These are phyloP conservation scores for Pseudochaenichthys georgianus DNA, from an alignment of 2,797 vertebrate species.

Conservation along the genomic window DNA sequence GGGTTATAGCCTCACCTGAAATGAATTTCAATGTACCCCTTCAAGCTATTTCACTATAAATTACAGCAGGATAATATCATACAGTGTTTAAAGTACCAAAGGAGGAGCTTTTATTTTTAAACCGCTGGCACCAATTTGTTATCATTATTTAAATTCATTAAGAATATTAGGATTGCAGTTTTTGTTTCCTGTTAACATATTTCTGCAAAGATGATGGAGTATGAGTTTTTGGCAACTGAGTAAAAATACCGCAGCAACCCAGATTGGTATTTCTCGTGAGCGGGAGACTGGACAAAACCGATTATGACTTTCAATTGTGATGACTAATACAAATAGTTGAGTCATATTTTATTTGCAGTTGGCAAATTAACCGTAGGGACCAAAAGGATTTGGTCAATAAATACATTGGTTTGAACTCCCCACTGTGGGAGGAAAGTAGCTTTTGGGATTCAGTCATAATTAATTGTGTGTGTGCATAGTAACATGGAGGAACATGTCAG, in stretches of 20 bases:
- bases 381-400: background rate
- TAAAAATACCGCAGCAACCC: background rate
- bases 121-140: background rate
- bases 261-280: background rate
- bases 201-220: background rate
- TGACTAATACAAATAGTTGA: too few relatives aligned
- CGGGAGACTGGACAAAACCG: background rate
- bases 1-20: background rate
- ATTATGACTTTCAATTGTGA: background rate
- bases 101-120: background rate
- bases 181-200: background rate
- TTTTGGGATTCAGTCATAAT: background rate
- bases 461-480: background rate
- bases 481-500: background rate
- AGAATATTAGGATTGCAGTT: too few relatives aligned
- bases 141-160: too few relatives aligned
- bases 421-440: background rate
- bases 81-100: background rate
- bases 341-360: slow-evolving; percentile 10
- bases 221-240: background rate
- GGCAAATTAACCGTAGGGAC: background rate
- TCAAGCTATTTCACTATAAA: background rate
- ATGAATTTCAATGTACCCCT: background rate
- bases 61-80: background rate
- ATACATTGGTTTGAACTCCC: background rate